Evolutionary conservation across 30 jellyfish, hydroid and myxozoan genomes (phyloP), one percentile per base, ranked within the genome.

Genomic region (Rhopilema esculentum): DNA sequence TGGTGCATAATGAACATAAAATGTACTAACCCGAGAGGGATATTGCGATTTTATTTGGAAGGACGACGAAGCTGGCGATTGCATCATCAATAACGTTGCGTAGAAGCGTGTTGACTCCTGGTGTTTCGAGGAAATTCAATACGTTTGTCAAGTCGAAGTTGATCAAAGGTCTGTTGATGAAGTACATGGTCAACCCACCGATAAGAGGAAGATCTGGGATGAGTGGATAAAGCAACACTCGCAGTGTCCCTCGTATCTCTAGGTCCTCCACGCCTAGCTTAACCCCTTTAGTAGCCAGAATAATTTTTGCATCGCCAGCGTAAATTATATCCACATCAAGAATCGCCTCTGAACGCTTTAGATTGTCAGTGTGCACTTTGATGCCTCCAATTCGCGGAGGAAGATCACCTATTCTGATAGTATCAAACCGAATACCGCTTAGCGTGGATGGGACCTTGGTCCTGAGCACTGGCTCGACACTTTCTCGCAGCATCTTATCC

Each of bases 301-400:
- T 90, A 8, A 90, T 90, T 66, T 82, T 82, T 12, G 91, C 82
- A 53, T 90, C 93, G 16, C 97, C 97, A 7, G 97, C 83, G 79
- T 90, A 90, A 12, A 90, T 63, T 6, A 90, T 50, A 49, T 90
- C 97, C 17, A 90, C 71, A 48, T 90, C 97, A 23, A 90, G 70
- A 68, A 82, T 88, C 24, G 82, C 67, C 66, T 90, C 97, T 24
- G 88, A 68, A 6, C 97, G 88, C 48, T 90, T 90, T 16, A 76
- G 53, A 20, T 73, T 90, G 80, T 83, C 89, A n/a, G 61, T 65
- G 69, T 78, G 89, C 16, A 69, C 92, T 66, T 82, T 90, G 64
- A 90, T 88, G 8, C 97, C 97, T 8, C 94, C 94, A 22, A 90
- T 65, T 63, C 97, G 50, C 7, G 97, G 97, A 0, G 97, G 91